Evolutionary conservation across 1,140 invertebrate species (phyloP).

Genomic region (Sitobion miscanthi): DNA sequence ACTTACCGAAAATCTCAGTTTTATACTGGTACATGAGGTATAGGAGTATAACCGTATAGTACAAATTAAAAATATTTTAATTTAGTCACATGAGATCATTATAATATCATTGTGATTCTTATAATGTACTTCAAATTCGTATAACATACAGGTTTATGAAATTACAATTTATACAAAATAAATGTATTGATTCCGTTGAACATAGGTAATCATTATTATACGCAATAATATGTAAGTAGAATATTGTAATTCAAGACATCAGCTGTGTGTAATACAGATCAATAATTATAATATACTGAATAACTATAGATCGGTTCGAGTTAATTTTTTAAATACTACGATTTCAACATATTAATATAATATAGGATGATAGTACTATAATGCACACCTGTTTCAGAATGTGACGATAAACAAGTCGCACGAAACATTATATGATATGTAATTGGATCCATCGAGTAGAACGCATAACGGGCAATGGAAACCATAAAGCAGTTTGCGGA

Average conservation of each 20-base stretch:
- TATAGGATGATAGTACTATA: neutral
- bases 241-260: neutral
- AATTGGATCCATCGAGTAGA: neutral
- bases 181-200: no score
- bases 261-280: neutral
- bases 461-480: neutral
- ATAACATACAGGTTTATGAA: neutral
- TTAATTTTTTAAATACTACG: neutral
- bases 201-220: no score
- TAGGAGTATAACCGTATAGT: no score
- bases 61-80: no score
- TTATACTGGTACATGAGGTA: no score
- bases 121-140: neutral
- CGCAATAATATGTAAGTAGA: neutral
- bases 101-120: no score
- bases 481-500: neutral
- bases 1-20: no score
- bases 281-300: neutral
- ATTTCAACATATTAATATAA: neutral
- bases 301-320: neutral
- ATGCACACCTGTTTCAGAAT: neutral
- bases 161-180: neutral
- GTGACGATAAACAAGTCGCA: neutral
- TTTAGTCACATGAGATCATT: no score
- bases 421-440: neutral